Percentiles rank a stretch among this genome's conserved stretches.
Conservation (phyloP, 2,888 invertebrate genomes). For the Onchidella celtica region DNA sequence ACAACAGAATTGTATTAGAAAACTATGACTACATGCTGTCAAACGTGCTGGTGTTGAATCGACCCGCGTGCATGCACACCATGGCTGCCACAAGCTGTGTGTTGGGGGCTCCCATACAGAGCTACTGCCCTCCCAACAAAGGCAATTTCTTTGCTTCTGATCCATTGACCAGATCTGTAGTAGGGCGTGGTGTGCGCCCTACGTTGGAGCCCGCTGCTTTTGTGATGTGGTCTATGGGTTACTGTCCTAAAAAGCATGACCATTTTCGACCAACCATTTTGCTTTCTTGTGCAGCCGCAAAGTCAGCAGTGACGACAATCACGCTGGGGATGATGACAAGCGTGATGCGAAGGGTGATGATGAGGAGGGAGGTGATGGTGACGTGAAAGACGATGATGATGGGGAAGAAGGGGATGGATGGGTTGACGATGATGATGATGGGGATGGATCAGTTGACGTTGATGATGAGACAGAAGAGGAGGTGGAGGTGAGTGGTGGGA, state of each 20-base stretch:
- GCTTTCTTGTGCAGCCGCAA: not conserved
- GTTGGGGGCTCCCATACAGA: not conserved
- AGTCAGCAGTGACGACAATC: too few species aligned
- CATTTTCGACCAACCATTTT: not conserved
- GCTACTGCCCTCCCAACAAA: not conserved
- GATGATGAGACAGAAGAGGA: too few species aligned
- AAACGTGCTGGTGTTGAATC: not conserved
- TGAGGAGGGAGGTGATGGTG: too few species aligned
- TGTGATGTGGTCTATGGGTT: not conserved
- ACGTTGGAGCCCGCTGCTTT: not conserved
- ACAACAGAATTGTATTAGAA: not conserved
- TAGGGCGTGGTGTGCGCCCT: not conserved
- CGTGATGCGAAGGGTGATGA: too few species aligned
- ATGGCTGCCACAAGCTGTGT: not conserved
- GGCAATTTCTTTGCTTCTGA: not conserved
- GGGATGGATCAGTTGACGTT: too few species aligned
- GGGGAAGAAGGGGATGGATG: too few species aligned
- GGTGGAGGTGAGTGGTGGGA: too few species aligned
- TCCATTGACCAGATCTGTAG: not conserved
- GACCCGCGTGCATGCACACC: not conserved
- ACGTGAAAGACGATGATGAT: too few species aligned
- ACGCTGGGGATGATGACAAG: too few species aligned
- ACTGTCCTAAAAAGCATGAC: not conserved
- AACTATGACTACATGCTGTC: not conserved
- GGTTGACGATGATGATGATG: too few species aligned